A percentile compares a stretch with the other conserved stretches of the same genome.
Conservation (phyloP, 2,888 invertebrate species). For the Syrista parreyssii region DNA sequence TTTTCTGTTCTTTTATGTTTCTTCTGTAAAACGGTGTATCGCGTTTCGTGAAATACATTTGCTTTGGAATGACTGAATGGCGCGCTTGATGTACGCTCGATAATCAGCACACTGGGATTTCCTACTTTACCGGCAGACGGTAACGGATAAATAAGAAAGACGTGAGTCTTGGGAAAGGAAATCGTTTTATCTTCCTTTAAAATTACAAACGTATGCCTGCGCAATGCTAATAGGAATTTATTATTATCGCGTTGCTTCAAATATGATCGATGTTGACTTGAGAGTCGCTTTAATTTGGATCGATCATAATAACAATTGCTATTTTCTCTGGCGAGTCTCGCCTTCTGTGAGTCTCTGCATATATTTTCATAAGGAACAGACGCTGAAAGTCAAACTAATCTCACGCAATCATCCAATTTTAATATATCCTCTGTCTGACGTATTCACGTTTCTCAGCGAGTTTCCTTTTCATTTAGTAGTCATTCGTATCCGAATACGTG, state of each 20-base stretch:
- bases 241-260: background rate
- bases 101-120: background rate
- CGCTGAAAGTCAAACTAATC: slow-evolving; percentile 46
- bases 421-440: background rate
- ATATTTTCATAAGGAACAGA: background rate
- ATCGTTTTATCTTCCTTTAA: background rate
- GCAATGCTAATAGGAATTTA: background rate
- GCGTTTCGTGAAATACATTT: background rate
- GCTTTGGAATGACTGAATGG: background rate
- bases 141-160: background rate
- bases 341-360: background rate
- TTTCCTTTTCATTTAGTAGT: slow-evolving; percentile 3
- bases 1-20: background rate
- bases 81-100: background rate
- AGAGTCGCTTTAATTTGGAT: background rate
- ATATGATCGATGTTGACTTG: background rate
- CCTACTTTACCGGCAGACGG: background rate
- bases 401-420: slow-evolving; percentile 55
- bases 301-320: background rate
- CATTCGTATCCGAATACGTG: background rate
- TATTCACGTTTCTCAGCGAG: background rate
- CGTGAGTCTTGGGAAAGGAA: background rate
- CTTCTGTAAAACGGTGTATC: background rate
- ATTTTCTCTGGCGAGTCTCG: background rate
- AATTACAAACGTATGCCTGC: background rate